phyloP scores from a whole-genome alignment of 2,888 invertebrate genomes.

The Mesoligia furuncula region DNA sequence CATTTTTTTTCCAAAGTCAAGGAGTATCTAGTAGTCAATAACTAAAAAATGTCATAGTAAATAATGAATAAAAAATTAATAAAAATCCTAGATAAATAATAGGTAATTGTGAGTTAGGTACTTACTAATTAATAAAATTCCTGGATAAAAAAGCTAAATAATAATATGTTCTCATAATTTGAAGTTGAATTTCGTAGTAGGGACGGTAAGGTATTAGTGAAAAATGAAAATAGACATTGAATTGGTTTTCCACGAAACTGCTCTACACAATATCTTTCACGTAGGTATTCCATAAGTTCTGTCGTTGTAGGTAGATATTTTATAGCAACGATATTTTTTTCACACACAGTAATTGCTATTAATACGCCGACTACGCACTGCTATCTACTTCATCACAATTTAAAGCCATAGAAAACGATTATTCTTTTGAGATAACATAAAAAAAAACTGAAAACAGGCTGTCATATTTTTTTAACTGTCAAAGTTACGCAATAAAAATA shows the following conservation, averaged over 20 bases:
- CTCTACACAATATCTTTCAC: neutral
- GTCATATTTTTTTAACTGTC: neutral
- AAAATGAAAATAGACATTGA: neutral
- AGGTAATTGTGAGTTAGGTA: no score
- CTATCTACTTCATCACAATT: neutral
- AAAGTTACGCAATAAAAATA: neutral
- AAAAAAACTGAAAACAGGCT: neutral
- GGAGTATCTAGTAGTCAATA: no score
- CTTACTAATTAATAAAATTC: no score
- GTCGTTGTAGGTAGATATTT: neutral
- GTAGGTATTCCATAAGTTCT: neutral
- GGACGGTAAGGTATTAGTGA: neutral
- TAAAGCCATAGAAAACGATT: neutral
- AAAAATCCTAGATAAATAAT: no score
- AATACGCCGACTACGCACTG: neutral
- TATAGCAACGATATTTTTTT: neutral
- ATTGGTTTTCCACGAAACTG: constrained; percentile 1
- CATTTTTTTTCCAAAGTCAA: no score
- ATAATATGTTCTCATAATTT: neutral
- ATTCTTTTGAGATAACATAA: no score
- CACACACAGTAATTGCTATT: neutral
- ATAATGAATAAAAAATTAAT: no score
- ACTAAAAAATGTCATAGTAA: no score
- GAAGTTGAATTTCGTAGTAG: neutral
- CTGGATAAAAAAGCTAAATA: neutral